These are phyloP conservation scores for Peromyscus attwateri DNA, from an alignment of 2,797 vertebrate species.

Conservation along the genomic window DNA sequence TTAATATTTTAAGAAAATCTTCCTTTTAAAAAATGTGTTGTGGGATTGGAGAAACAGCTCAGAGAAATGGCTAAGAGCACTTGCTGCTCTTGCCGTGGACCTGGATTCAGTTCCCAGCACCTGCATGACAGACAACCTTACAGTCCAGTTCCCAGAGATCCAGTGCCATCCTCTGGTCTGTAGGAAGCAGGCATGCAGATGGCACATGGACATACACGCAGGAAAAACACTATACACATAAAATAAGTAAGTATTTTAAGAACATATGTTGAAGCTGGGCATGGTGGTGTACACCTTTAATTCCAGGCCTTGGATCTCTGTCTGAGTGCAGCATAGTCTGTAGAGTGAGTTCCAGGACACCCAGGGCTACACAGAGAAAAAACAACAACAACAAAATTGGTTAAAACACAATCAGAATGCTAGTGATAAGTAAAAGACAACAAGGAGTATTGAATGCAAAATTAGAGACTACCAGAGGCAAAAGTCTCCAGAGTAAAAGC, in stretches of 20 bases:
- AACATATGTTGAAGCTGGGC: not conserved
- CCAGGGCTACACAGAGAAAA: not conserved
- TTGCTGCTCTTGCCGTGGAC: not conserved
- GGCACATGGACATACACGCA: too few species aligned
- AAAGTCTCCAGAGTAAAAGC: not conserved
- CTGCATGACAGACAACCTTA: not conserved
- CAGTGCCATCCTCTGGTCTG: not conserved
- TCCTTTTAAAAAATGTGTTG: not conserved
- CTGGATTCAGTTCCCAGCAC: not conserved
- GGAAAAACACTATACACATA: not conserved
- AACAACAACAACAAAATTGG: not conserved
- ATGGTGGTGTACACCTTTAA: not conserved
- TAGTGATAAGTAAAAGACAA: slow-evolving; percentile 37
- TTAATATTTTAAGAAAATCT: not conserved
- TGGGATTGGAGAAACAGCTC: not conserved
- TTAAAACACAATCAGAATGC: not conserved
- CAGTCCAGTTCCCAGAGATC: not conserved
- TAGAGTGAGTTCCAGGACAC: not conserved
- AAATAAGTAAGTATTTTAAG: not conserved
- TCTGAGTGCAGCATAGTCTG: not conserved
- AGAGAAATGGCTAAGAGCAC: not conserved
- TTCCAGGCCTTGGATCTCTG: not conserved
- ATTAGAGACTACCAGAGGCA: not conserved
- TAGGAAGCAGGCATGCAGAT: not conserved
- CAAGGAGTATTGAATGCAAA: not conserved